Evolutionary conservation across 1,140 invertebrate genomes (phyloP), one percentile per base, ranked within the genome.

Genomic region (Plodia interpunctella): DNA sequence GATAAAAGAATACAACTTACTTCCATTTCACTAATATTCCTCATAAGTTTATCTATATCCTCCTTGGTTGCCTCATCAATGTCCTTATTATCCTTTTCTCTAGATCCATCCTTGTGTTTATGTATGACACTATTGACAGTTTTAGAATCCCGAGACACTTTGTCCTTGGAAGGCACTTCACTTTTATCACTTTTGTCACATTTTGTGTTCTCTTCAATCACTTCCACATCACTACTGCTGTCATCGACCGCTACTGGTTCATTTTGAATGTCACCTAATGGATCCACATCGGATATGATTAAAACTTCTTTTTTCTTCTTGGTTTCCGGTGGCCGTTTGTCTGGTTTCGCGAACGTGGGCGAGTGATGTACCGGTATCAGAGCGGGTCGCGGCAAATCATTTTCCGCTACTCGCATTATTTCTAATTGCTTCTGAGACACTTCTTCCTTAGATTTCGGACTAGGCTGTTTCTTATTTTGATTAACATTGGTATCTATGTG

Each of bases 101-200:
- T 51, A 20, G 19, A 19, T 10, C 18, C 49, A 19, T 17, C 70
- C 44, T 57, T 66, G 13, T 70, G 69, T 54, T 62, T 75, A 63
- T 58, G 60, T 70, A 73, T 76, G 15, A 70, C 67, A 72, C 55
- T 78, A 50, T 71, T 72, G 59, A 76, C 63, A 3, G 21, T 25
- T 71, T 74, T 72, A 30, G 65, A 57, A 51, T 63, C 64, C 30
- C 63, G 28, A 21, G 19, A 74, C 72, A 74, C 71, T 72, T 71
- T 82, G 70, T 85, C 79, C 72, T 80, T 83, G 6, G 65, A 85
- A 85, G 82, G 82, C 84, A 87, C 84, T 85, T 78, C 78, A 78
- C 72, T 75, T 63, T 68, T 76, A 50, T 78, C 74, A 79, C 70
- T 20, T 25, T 9, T 66, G 63, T 75, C 72, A 77, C 68, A 76